These are phyloP conservation scores for Morpho helenor DNA, from an alignment of 2,888 invertebrate species.

Conservation along the genomic window DNA sequence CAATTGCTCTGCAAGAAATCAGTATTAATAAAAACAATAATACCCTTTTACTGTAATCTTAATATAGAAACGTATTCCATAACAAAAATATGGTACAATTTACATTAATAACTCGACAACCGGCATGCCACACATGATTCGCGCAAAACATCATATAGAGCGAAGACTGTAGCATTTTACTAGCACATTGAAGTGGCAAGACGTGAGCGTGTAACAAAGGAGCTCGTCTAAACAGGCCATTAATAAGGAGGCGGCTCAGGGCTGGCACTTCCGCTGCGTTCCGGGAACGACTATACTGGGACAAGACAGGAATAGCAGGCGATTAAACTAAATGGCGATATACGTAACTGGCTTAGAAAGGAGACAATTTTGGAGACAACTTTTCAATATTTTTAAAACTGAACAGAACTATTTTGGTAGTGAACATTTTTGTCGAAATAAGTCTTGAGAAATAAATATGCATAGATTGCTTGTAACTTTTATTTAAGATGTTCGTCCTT, in stretches of 20 bases:
- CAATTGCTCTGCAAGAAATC: no score
- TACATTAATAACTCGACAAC: conserved; percentile 7
- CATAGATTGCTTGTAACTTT: no score
- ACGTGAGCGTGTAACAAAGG: conserved; percentile 74
- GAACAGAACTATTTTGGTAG: no score
- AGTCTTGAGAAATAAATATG: no score
- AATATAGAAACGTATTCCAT: neutral
- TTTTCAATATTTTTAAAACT: no score
- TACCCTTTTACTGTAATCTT: neutral
- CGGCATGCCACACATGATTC: neutral
- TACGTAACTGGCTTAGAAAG: conserved; percentile 21
- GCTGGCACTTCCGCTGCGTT: conserved; percentile 71
- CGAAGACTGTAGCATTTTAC: conserved; percentile 11
- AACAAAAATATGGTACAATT: conserved; percentile 10
- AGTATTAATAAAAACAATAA: no score
- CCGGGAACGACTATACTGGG: conserved; percentile 65
- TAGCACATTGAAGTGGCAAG: conserved; percentile 44
- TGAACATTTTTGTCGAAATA: no score
- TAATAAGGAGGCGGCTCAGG: conserved; percentile 73
- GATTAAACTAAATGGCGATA: conserved; percentile 52
- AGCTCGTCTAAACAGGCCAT: conserved; percentile 75
- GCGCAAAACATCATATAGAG: conserved; percentile 10
- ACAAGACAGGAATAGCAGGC: conserved; percentile 71
- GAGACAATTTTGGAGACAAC: conserved; percentile 1
- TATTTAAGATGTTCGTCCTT: no score